These are phyloP conservation scores for Cricetomys ansorgei DNA, from an alignment of 2,113 vertebrate species.

Conservation along the genomic window DNA sequence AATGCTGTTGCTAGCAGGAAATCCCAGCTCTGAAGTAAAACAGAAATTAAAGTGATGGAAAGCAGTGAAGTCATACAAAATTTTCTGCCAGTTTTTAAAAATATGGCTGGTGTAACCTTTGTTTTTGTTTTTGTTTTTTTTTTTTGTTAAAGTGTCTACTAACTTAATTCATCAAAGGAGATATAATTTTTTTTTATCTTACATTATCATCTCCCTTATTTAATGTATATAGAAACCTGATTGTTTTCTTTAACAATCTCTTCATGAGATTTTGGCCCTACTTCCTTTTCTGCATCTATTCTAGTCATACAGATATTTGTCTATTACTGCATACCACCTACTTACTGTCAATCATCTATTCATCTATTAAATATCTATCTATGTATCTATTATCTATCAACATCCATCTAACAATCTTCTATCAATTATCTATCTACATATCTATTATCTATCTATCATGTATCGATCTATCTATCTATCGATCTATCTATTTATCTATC, in stretches of 20 bases:
- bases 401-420: no score
- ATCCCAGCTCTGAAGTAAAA: not conserved
- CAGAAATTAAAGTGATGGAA: not conserved
- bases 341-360: not conserved
- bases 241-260: not conserved
- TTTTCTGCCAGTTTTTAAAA: not conserved
- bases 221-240: not conserved
- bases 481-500: not conserved
- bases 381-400: no score
- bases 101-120: not conserved
- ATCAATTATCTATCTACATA: not conserved
- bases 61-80: not conserved
- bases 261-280: rapidly evolving
- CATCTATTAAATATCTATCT: not conserved
- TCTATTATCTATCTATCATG: no score
- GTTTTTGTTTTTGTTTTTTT: no score
- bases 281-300: not conserved
- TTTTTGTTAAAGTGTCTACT: not conserved
- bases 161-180: not conserved
- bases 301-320: not conserved
- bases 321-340: not conserved
- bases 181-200: not conserved
- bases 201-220: not conserved
- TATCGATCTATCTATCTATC: not conserved
- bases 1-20: not conserved